phyloP scores from a whole-genome alignment of 92 coral and sea anemone species.

The Epizoanthus rinbou region DNA sequence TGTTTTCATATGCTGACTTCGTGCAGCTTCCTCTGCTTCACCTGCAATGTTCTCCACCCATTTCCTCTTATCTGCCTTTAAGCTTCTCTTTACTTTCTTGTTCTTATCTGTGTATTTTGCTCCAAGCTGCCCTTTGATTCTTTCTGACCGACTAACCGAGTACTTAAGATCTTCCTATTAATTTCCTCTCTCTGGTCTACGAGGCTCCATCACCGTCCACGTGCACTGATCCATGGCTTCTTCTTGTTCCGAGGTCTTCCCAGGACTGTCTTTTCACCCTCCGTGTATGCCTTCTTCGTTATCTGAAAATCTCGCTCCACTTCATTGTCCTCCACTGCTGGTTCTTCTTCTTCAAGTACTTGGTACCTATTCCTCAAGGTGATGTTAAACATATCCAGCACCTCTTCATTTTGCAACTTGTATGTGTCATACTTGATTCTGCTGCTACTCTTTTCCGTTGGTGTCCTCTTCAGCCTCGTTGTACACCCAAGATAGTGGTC shows the following conservation, averaged over 20 bases:
- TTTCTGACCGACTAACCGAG: not conserved
- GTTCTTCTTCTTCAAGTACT: constrained; percentile 22
- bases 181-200: constrained; percentile 39
- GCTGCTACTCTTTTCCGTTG: not conserved
- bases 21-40: constrained; percentile 18
- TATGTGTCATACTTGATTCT: not conserved
- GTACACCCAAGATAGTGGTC: constrained; percentile 14
- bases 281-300: constrained; percentile 39
- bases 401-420: constrained; percentile 19
- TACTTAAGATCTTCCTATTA: not conserved
- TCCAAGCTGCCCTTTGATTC: constrained; percentile 42
- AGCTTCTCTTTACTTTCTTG: constrained; percentile 34
- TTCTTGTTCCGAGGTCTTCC: constrained; percentile 53
- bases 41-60: constrained; percentile 20
- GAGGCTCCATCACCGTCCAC: constrained; percentile 22
- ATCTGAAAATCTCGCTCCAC: constrained; percentile 21
- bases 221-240: constrained; percentile 48
- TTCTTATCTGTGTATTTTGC: constrained; percentile 41
- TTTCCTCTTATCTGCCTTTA: constrained; percentile 5
- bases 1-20: constrained; percentile 21
- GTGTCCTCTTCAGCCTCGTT: not conserved
- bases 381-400: not conserved
- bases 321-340: constrained; percentile 2
- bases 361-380: constrained; percentile 4
- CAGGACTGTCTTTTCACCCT: constrained; percentile 14